Evolutionary conservation across 92 coral and sea anemone species (phyloP), one percentile per base, ranked within the genome.

Genomic region (Scolanthus callimorphus): DNA sequence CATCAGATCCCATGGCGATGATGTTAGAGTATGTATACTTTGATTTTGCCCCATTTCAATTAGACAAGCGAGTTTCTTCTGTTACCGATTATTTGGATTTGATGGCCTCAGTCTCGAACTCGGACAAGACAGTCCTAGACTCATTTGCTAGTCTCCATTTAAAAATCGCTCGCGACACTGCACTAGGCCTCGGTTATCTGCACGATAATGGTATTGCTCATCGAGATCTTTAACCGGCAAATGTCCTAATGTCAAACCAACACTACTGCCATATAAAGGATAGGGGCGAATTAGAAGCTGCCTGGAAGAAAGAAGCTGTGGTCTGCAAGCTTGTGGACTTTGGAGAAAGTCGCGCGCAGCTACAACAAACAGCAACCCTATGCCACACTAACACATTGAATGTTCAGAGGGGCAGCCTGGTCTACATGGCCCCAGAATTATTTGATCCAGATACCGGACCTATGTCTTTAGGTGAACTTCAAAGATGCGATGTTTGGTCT

Each of bases 321-420:
- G 31, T 56, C 1, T 82, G 84, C 53, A 82, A 82, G 43, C 63
- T 82, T 17, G 72, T 77, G 20, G 88, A 81, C 65, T 81, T 81
- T 62, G 83, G 79, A 43, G 79, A 81, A 41, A 57, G 88, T 39
- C 55, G 88, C n/a, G 67, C 69, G 0, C 30, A 49, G 21, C 37
- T 69, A 34, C 39, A 43, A 20, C 83, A 81, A 28, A 81, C 87
- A 20, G 71, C 60, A 10, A 55, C 82, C 39, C 20, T 75, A 21
- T 50, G 70, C 48, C 69, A 69, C 60, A 41, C 79, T 1, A 63
- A 51, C 38, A 63, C 78, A 4, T 15, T 51, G 3, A 75, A 66
- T 27, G 61, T 66, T n/a, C 46, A 75, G 26, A 49, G 75, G 38
- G 82, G 75, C 23, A 57, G 65, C 37, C 24, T 75, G 20, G 67